phyloP scores from a whole-genome alignment of 2,888 invertebrate genomes.

The Stegophylla sp. region DNA sequence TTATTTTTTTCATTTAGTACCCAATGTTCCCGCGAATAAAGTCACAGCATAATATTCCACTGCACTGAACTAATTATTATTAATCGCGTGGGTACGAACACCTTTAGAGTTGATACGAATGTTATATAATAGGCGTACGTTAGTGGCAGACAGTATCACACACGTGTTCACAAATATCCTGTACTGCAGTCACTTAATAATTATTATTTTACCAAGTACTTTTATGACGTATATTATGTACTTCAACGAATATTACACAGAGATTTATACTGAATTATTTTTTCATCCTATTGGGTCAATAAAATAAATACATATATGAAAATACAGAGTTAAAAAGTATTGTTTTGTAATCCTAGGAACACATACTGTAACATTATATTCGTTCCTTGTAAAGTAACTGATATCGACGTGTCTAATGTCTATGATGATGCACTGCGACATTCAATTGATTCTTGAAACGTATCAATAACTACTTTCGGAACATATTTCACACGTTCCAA shows the following conservation, averaged over 20 bases:
- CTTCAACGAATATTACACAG: no score
- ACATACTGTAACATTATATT: neutral
- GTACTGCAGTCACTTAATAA: neutral
- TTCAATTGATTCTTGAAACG: neutral
- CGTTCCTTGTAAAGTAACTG: neutral
- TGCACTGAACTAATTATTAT: neutral
- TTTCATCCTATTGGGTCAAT: neutral
- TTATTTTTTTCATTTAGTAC: neutral
- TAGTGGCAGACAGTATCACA: no score
- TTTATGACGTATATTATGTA: neutral
- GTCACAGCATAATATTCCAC: neutral
- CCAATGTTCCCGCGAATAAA: neutral
- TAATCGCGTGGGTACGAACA: neutral
- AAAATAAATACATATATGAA: neutral
- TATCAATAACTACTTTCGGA: neutral
- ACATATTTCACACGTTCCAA: neutral
- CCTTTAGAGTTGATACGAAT: neutral
- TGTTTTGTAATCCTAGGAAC: neutral
- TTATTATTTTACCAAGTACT: neutral
- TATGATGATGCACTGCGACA: no score
- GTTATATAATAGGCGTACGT: no score
- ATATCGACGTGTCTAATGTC: neutral
- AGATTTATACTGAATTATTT: neutral
- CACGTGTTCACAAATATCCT: no score
- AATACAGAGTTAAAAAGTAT: neutral